Base-by-base conservation (phyloP, 2,113 vertebrate species). In the Burhinus oedicnemus region DNA sequence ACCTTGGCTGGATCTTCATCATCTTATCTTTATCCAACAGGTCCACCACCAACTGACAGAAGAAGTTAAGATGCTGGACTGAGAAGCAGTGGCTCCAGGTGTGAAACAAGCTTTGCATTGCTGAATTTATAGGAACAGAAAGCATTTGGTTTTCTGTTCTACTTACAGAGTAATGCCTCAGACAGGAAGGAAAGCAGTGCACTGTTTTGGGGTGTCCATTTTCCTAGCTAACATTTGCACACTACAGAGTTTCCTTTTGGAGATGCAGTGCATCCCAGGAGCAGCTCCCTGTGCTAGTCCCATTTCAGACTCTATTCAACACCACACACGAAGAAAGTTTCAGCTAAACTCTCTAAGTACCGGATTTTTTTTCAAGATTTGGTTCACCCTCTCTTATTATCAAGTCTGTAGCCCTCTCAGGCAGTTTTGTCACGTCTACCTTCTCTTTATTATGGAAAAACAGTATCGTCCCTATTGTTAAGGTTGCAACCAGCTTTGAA, bases 21-120 rank as follows among this genome's bases (percentile, higher is more conserved):
- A 94, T 76, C 94, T 97, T 97, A 96, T 97, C 94, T 97, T 70
- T 94, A 85, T 66, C 91, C 84, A 90, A 75, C 95, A 96, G 95
- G 94, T 87, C 52, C 23, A 86, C 92, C 93, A 92, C 87, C 81
- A 95, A 68, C 89, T 64, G 82, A 82, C 70, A 96, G 90, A 77
- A 88, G 71, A 74, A 85, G 65, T 76, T 90, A 92, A 89, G 83
- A 85, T 64, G 57, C 89, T 87, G 66, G 38, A 36, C 65, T 92
- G 69, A 91, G 91, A 68, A 80, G 78, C 55, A 71, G 82, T 42
- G 29, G 30, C 34, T 93, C 78, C 60, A 70, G 44, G 65, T 92
- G 83, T 89, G 94, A 97, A 97, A 92, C 60, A 95, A 87, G 87
- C 49, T 95, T 95, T 92, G 61, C 61, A 77, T 70, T 95, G 70